These are phyloP conservation scores for Agonopterix arenella DNA, from an alignment of 2,888 invertebrate genomes.

Conservation along the genomic window DNA sequence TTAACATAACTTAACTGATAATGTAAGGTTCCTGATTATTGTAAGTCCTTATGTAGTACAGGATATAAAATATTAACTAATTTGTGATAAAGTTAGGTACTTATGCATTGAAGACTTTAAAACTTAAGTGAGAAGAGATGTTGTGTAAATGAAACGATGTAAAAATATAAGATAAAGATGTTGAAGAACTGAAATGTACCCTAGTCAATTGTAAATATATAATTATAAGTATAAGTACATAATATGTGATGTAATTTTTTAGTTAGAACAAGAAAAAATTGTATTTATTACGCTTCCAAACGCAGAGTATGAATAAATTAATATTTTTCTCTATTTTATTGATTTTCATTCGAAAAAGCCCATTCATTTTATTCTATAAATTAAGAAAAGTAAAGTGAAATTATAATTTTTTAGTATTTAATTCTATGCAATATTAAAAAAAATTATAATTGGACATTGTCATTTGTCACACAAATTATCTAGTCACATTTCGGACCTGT, in stretches of 20 bases:
- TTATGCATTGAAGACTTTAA: constrained; percentile 42
- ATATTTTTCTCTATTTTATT: constrained; percentile 66
- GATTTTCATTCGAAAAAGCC: background rate
- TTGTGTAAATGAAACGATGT: constrained; percentile 43
- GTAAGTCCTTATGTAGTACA: constrained; percentile 33
- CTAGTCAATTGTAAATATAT: constrained; percentile 76
- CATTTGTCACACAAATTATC: too few species aligned
- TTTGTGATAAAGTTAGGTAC: constrained; percentile 72
- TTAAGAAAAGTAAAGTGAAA: too few species aligned
- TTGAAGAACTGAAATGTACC: constrained; percentile 75
- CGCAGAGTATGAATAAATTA: constrained; percentile 71
- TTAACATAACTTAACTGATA: constrained; percentile 25
- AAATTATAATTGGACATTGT: too few species aligned
- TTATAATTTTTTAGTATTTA: too few species aligned
- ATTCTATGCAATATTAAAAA: too few species aligned
- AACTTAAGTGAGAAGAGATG: constrained; percentile 34
- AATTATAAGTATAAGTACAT: constrained; percentile 55
- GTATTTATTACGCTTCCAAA: constrained; percentile 77
- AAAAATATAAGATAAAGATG: constrained; percentile 35
- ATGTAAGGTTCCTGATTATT: constrained; percentile 57
- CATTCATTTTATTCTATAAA: too few species aligned
- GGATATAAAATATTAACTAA: constrained; percentile 29
- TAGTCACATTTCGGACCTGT: too few species aligned
- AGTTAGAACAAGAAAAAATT: constrained; percentile 65
- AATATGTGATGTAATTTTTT: constrained; percentile 73